Evolutionary conservation across 2,888 invertebrate genomes (phyloP).

Genomic region (Meloe dianella): DNA sequence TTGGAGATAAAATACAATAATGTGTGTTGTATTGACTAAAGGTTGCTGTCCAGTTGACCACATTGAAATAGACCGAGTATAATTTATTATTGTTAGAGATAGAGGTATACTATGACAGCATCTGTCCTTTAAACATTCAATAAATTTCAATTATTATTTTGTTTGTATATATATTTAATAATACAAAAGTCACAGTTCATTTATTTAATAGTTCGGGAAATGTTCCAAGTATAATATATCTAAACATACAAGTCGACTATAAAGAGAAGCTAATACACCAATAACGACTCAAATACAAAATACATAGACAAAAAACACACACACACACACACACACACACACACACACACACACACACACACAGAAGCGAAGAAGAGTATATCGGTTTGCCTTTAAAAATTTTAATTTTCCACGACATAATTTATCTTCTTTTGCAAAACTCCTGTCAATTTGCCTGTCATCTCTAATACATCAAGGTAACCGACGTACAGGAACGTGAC

Average conservation of each 20-base stretch:
- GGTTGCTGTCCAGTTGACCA: too few relatives aligned
- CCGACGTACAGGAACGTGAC: conserved; percentile 55
- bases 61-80: too few relatives aligned
- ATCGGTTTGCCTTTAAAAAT: conserved; percentile 36
- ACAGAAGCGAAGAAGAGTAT: conserved; percentile 41
- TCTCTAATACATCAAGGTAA: conserved; percentile 60
- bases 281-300: conserved; percentile 10
- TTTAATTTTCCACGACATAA: conserved; percentile 56
- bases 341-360: too few relatives aligned
- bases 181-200: background rate
- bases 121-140: background rate
- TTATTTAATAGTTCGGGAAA: conserved; percentile 8
- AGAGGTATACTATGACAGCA: too few relatives aligned
- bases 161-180: conserved; percentile 1
- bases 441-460: conserved; percentile 59
- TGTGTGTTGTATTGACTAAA: too few relatives aligned
- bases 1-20: too few relatives aligned
- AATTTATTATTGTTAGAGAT: too few relatives aligned
- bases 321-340: too few relatives aligned
- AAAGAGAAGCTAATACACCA: conserved; percentile 6
- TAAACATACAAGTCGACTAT: background rate
- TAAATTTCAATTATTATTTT: background rate
- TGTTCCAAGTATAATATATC: conserved; percentile 1
- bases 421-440: conserved; percentile 57
- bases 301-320: background rate